Conservation (phyloP, 1,140 invertebrate species). For the Drosophila seguyi region DNA sequence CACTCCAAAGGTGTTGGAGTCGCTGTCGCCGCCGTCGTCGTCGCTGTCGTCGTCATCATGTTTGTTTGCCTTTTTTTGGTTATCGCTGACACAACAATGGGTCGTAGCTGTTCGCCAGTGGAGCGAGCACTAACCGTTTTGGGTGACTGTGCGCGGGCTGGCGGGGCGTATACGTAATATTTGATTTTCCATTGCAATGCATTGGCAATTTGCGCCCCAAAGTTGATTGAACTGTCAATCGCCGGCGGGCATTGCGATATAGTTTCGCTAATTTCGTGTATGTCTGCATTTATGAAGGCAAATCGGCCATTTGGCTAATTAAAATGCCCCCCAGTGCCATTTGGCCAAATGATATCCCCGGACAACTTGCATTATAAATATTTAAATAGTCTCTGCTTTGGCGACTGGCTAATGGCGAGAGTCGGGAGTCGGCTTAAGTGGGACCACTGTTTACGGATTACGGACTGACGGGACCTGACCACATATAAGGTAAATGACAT, state of each 20-base stretch:
- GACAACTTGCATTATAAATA: slow-evolving; percentile 61
- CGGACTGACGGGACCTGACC: slow-evolving; percentile 1
- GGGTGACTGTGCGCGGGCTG: slow-evolving; percentile 9
- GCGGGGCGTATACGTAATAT: slow-evolving; percentile 75
- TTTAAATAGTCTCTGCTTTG: slow-evolving; percentile 52
- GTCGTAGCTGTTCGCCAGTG: slow-evolving; percentile 39
- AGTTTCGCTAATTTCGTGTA: slow-evolving; percentile 71
- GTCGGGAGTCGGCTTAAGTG: neutral
- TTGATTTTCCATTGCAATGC: slow-evolving; percentile 74
- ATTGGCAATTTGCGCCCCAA: slow-evolving; percentile 51
- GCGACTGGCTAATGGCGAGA: slow-evolving; percentile 51
- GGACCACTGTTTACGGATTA: slow-evolving; percentile 1
- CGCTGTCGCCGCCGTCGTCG: slow-evolving; percentile 56
- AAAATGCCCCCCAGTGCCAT: slow-evolving; percentile 68
- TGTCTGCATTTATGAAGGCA: slow-evolving; percentile 72
- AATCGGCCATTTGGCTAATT: slow-evolving; percentile 70
- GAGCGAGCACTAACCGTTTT: neutral
- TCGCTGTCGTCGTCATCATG: slow-evolving; percentile 33
- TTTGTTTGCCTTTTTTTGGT: slow-evolving; percentile 68
- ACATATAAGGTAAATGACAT: slow-evolving; percentile 73
- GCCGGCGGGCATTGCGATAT: slow-evolving; percentile 67
- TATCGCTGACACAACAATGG: slow-evolving; percentile 81
- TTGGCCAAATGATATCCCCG: slow-evolving; percentile 27
- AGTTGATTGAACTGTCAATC: slow-evolving; percentile 81
- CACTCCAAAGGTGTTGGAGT: slow-evolving; percentile 80